Conservation (phyloP, 2,113 vertebrate species). For the Pseudois nayaur region DNA sequence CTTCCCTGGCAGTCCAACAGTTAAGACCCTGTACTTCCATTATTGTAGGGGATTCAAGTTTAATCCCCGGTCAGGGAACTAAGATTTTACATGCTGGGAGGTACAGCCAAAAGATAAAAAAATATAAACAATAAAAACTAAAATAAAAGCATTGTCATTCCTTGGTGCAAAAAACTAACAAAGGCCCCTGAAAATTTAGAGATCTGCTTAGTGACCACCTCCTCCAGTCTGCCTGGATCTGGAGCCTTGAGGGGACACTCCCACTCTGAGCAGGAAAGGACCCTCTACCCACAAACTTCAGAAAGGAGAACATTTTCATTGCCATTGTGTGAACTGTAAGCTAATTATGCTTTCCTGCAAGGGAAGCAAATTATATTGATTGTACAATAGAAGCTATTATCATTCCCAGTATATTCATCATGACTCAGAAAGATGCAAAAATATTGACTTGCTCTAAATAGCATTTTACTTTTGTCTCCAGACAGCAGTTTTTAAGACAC, state of each 20-base stretch:
- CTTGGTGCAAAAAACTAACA: not conserved
- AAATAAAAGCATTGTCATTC: not conserved
- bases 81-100: not conserved
- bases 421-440: constrained; percentile 68
- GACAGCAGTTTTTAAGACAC: constrained; percentile 7
- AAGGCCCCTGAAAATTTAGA: not conserved
- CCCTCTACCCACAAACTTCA: constrained; percentile 4
- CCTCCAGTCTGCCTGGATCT: not conserved
- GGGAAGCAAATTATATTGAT: constrained; percentile 68
- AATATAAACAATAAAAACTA: not conserved
- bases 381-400: constrained; percentile 68
- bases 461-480: constrained; percentile 60
- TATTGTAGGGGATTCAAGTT: not conserved
- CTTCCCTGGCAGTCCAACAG: not conserved
- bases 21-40: not conserved
- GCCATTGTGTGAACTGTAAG: constrained; percentile 28
- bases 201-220: not conserved
- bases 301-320: constrained; percentile 21
- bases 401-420: constrained; percentile 50
- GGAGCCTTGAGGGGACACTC: not conserved
- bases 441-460: constrained; percentile 65
- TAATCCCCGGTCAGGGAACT: not conserved
- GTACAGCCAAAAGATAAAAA: not conserved
- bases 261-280: not conserved
- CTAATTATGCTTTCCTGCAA: constrained; percentile 66